Base-by-base conservation (phyloP, 1,140 invertebrate genomes). In the Tetramorium parvispinum region DNA sequence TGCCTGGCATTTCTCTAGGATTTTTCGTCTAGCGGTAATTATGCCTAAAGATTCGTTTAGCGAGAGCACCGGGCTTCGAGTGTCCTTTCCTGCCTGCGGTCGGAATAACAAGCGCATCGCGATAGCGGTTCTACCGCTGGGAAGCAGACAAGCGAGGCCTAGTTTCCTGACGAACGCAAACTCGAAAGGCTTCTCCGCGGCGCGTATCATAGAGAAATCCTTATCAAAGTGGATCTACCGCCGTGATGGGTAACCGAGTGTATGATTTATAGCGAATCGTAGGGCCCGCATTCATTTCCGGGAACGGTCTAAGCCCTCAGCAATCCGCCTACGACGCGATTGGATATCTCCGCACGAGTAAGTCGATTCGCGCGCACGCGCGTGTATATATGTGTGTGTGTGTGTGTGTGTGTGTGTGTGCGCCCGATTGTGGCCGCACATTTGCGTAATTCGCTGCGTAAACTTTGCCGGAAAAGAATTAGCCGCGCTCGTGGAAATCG, bases 221-320 rank as follows among this genome's bases (percentile, higher is more conserved):
- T 87, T 87, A 87, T 88, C 82, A 88, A 87, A 90, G 86, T 81
- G 85, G 65, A 87, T 88, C 78, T 78, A 77, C 75, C 63, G 21
- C 40, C 61, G 21, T 27, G 6, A 32, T 49, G 68, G 32, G 86
- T 86, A 91, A 91, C 91, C 89, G 89, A 85, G 40, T 24, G 91
- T 87, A 82, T 92, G 91, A 92, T 92, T 91, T 90, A 91, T 91
- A 59, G 85, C 51, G 68, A 82, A 76, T 51, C 66, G 68, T 66
- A 91, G 77, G 68, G 61, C 66, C 86, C 75, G 77, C 86, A 88
- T 87, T 92, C 89, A 86, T 92, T 92, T 92, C 86, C 73, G 68
- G 77, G 18, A 24, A 32, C 7, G 4, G 53, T 85, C 37, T 83
- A 87, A 78, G 79, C 40, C 49, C 61, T 81, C 18, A 16, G 37